Evolutionary conservation across 2,888 invertebrate species (phyloP).

Genomic region (Philereme transversata): DNA sequence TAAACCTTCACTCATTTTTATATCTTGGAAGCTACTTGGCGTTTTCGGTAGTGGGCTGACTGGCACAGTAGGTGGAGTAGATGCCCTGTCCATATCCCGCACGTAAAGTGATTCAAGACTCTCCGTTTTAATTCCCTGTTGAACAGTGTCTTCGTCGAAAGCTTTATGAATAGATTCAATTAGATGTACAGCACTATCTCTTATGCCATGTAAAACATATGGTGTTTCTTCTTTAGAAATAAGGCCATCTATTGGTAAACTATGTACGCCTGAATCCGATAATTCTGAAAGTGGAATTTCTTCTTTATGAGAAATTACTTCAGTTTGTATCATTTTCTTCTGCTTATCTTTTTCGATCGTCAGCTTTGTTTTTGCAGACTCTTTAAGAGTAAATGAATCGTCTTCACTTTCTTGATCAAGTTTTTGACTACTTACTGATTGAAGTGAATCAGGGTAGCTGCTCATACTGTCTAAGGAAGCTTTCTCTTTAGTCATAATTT

Average conservation of each 20-base stretch:
- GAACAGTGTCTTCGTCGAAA: slow-evolving; percentile 65
- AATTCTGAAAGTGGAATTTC: slow-evolving; percentile 56
- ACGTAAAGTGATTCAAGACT: slow-evolving; percentile 55
- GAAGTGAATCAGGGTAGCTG: slow-evolving; percentile 42
- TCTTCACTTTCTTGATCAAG: slow-evolving; percentile 40
- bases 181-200: slow-evolving; percentile 56
- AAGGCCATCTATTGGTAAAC: slow-evolving; percentile 55
- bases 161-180: slow-evolving; percentile 72
- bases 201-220: slow-evolving; percentile 39
- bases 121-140: slow-evolving; percentile 76
- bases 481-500: slow-evolving; percentile 29
- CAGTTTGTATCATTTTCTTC: slow-evolving; percentile 29
- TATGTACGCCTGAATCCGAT: slow-evolving; percentile 62
- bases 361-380: slow-evolving; percentile 34
- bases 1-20: slow-evolving; percentile 69
- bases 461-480: slow-evolving; percentile 33
- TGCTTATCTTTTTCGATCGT: slow-evolving; percentile 33
- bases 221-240: slow-evolving; percentile 32
- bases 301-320: slow-evolving; percentile 50
- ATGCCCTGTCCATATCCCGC: slow-evolving; percentile 63
- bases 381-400: slow-evolving; percentile 47
- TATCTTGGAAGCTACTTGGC: slow-evolving; percentile 66
- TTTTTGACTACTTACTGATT: slow-evolving; percentile 45
- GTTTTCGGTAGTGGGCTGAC: slow-evolving; percentile 85
- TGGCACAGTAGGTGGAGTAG: slow-evolving; percentile 88